These are phyloP conservation scores for Excalfactoria chinensis DNA, from an alignment of 2,113 vertebrate species.

Conservation along the genomic window DNA sequence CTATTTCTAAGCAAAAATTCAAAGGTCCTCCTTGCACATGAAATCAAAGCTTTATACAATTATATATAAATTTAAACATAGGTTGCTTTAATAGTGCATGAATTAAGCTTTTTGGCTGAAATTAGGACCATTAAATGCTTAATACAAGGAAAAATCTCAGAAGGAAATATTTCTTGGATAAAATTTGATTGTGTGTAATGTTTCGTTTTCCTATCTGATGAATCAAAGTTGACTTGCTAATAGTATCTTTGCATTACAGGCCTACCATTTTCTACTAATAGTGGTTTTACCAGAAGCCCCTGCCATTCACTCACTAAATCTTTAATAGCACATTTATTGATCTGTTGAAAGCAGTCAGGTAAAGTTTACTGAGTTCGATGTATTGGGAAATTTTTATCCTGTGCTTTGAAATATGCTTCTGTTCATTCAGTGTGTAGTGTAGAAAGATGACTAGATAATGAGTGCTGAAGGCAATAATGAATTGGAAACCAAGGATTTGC, in stretches of 20 bases:
- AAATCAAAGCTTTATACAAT: not conserved
- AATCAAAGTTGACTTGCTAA: not conserved
- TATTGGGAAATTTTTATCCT: not conserved
- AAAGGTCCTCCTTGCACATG: not conserved
- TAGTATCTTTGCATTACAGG: not conserved
- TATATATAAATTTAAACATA: not conserved
- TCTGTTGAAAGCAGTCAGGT: not conserved
- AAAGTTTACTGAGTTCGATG: not conserved
- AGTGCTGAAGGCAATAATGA: slow-evolving; percentile 41
- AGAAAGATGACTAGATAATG: slow-evolving; percentile 51
- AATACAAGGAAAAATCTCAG: not conserved
- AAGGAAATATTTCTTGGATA: not conserved
- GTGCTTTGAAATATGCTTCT: slow-evolving; percentile 42
- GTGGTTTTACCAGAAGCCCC: not conserved
- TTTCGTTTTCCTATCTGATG: not conserved
- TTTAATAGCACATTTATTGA: slow-evolving; percentile 14
- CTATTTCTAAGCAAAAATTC: not conserved
- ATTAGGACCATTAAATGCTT: not conserved
- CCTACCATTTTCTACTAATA: not conserved
- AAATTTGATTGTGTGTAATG: not conserved
- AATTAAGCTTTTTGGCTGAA: not conserved
- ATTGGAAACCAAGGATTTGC: slow-evolving; percentile 45
- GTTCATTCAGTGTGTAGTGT: not conserved
- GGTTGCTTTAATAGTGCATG: not conserved
- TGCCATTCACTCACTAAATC: not conserved